Conservation (phyloP, 2,888 invertebrate genomes). For the Brachynemurus nebulosus region DNA sequence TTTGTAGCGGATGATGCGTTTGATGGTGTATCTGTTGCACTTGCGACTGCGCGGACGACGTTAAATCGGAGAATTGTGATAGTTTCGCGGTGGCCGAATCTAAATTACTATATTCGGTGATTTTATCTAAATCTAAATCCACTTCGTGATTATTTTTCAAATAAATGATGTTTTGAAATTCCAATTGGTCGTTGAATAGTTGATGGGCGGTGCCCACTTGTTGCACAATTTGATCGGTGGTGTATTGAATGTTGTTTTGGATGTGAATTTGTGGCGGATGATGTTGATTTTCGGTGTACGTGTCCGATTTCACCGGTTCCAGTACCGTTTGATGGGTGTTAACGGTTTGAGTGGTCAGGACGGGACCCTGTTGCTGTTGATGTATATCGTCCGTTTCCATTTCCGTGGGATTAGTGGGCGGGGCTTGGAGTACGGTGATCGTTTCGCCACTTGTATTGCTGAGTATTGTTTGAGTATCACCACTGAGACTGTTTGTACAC, state of each 20-base stretch:
- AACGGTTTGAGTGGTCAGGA: neutral
- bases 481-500: neutral
- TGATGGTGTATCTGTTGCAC: neutral
- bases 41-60: neutral
- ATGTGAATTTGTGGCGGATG: no score
- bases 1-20: neutral
- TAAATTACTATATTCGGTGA: constrained; percentile 1
- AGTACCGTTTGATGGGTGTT: neutral
- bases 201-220: neutral
- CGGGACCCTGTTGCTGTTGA: neutral
- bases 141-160: neutral
- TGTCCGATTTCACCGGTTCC: neutral
- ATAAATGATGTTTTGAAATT: constrained; percentile 5
- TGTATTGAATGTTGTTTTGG: no score
- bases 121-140: neutral
- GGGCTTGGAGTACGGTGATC: neutral
- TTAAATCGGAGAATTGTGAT: constrained; percentile 3
- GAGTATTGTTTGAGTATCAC: neutral
- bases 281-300: no score
- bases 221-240: no score
- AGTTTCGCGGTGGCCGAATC: neutral
- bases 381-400: neutral
- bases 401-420: neutral
- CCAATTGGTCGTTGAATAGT: constrained; percentile 2
- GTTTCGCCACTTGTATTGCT: neutral